Base-by-base conservation (phyloP, 2,797 vertebrate genomes). In the Sebastes trivittatus region DNA sequence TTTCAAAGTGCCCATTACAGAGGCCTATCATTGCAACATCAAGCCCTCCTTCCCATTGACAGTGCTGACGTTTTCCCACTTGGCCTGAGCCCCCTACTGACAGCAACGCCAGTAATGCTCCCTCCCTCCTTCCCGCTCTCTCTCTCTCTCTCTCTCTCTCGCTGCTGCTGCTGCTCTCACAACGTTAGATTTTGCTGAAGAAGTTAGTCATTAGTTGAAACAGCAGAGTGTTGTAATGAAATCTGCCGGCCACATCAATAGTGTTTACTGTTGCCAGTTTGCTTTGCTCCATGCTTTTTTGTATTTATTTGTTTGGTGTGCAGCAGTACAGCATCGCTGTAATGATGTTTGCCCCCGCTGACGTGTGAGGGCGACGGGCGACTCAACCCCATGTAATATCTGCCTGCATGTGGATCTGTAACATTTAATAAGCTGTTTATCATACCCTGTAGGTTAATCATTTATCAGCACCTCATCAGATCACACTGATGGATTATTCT, bases 21-120 rank as follows among this genome's bases (percentile, higher is more conserved):
- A 93, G 93, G 88, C 93, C 93, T 95, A 95, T 95, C 94, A 95
- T 95, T 95, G 95, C 93, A 90, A 79, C 94, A 95, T 95, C 93
- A 94, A 93, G 89, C 90, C 94, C 94, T 94, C 94, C 94, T 93
- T 91, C 93, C 91, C 92, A 93, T 94, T 92, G 93, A 94, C 94
- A 94, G 91, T 88, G 89, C 92, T 95, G 94, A 95, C 91, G 90
- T 92, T 94, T 93, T 92, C 89, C 93, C 91, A 91, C 92, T 92
- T 92, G 92, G 92, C 89, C 89, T 89, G 87, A 92, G 90, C 90
- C 90, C 92, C 92, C 90, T 89, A 91, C 92, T 92, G 94, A 94
- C 94, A 93, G 90, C 92, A 89, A 86, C 70, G 73, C 91, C 91
- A 88, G 88, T 84, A 88, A 87, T 68, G 73, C 80, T 77, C 80